Percentiles rank a stretch among this genome's conserved stretches.
Evolutionary conservation across 2,888 invertebrate species (phyloP).

Genomic region (Agrilus biguttatus): DNA sequence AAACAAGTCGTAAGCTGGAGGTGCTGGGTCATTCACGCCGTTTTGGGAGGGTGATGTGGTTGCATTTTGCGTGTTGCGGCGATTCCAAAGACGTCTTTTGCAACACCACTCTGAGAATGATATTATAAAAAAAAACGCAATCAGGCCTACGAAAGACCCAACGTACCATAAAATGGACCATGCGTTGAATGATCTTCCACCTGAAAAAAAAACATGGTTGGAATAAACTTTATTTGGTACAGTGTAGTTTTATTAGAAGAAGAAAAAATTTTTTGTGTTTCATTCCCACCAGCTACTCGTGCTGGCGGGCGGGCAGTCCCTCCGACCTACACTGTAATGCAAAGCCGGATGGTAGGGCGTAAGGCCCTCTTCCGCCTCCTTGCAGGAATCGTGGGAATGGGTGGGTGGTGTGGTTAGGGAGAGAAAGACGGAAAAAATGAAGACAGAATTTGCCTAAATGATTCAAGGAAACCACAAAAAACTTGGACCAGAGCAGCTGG

Average conservation of each 20-base stretch:
- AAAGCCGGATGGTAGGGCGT: too few species aligned
- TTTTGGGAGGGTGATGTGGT: conserved; percentile 7
- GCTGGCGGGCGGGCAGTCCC: too few species aligned
- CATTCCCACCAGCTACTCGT: too few species aligned
- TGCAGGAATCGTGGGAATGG: too few species aligned
- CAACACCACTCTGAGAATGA: conserved; percentile 44
- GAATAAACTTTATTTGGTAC: not conserved
- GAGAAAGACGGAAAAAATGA: too few species aligned
- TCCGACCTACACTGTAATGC: too few species aligned
- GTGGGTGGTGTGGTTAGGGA: too few species aligned
- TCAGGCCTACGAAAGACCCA: conserved; percentile 40
- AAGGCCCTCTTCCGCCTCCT: too few species aligned
- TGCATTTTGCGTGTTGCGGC: conserved; percentile 11
- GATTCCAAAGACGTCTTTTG: conserved; percentile 17
- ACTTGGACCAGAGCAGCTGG: too few species aligned
- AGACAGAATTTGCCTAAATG: too few species aligned
- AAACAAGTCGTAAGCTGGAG: conserved; percentile 40
- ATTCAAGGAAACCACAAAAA: too few species aligned
- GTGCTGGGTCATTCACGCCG: conserved; percentile 21
- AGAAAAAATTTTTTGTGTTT: too few species aligned
- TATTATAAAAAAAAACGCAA: conserved; percentile 39
- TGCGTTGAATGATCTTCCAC: conserved; percentile 27
- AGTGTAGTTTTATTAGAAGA: not conserved
- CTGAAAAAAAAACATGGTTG: conserved; percentile 12
- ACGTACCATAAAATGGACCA: conserved; percentile 45